A percentile compares a stretch with the other conserved stretches of the same genome.
Conservation (phyloP, 2,797 vertebrate species). For the Buphagus erythrorhynchus region DNA sequence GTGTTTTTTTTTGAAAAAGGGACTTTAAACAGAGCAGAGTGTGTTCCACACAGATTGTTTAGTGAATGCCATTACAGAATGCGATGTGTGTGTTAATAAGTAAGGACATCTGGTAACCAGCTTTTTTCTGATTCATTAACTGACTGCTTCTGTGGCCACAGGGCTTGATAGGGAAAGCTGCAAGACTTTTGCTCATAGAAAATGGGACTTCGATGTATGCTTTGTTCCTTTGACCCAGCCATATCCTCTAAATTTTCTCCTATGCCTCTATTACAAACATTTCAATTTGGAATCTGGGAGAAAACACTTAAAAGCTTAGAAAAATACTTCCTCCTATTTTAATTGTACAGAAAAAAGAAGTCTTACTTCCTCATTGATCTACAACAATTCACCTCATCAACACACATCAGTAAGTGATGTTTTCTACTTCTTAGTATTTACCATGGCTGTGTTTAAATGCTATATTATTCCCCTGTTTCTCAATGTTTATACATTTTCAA, state of each 20-base stretch:
- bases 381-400: not conserved
- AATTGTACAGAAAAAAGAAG: not conserved
- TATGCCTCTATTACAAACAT: constrained; percentile 11
- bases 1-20: constrained; percentile 7
- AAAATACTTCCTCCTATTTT: not conserved
- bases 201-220: constrained; percentile 71
- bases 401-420: not conserved
- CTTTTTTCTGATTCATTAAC: constrained; percentile 92
- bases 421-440: not conserved
- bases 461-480: not conserved
- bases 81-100: constrained; percentile 84
- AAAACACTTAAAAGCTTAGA: not conserved
- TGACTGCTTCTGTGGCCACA: constrained; percentile 81
- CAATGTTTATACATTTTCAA: not conserved
- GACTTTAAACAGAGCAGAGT: constrained; percentile 64
- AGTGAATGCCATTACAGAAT: constrained; percentile 83
- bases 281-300: constrained; percentile 8
- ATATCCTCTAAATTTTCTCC: constrained; percentile 42
- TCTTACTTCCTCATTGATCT: not conserved
- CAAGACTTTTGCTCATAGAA: constrained; percentile 74
- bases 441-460: not conserved
- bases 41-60: constrained; percentile 74
- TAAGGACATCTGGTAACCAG: constrained; percentile 91
- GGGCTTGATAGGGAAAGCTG: constrained; percentile 72
- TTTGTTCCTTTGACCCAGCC: constrained; percentile 51